Evolutionary conservation across 2,797 vertebrate species (phyloP), one percentile per base, ranked within the genome.

Genomic region (Halcyon badia): DNA sequence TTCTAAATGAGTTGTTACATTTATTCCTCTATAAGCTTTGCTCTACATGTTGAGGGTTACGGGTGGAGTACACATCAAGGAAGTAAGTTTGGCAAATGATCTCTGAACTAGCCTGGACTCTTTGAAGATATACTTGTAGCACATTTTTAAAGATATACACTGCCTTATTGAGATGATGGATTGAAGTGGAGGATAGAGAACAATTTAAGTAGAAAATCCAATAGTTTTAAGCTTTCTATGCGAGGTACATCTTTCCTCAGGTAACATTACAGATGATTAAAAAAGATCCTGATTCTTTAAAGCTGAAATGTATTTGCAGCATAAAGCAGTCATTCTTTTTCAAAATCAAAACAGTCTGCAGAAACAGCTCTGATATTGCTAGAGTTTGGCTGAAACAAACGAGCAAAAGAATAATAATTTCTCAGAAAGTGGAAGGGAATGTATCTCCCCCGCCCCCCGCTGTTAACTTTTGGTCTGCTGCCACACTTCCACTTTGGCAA

Each of bases 241-340:
- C 37, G 88, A 65, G 7, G 49, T 70, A 80, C 28, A 69, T 86
- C 18, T 82, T 61, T 70, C 73, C 51, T 75, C 37, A 70, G 64
- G 77, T 93, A 92, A 76, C 31, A 92, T 71, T 89, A 89, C 96
- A 80, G 82, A 96, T 89, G 94, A 97, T 65, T 93, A 9, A 3
- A 78, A 92, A 90, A 58, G 49, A 70, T 61, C 65, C 51, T 87
- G 69, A 94, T 96, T 97, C 75, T 77, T 90, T 94, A 87, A 95
- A 91, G 88, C 44, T 83, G 89, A 96, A 95, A 91, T 64, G 20
- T 39, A 89, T 73, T 93, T 94, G 93, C 85, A 94, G 60, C 86
- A 86, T 65, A 85, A 96, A 95, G 69, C 81, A 94, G 37, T 76
- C 57, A 87, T 65, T 91, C 31, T 81, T 94, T 92, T 72, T 94